Conservation (phyloP, 2,888 invertebrate genomes). For the Drosophila gaucha region DNA sequence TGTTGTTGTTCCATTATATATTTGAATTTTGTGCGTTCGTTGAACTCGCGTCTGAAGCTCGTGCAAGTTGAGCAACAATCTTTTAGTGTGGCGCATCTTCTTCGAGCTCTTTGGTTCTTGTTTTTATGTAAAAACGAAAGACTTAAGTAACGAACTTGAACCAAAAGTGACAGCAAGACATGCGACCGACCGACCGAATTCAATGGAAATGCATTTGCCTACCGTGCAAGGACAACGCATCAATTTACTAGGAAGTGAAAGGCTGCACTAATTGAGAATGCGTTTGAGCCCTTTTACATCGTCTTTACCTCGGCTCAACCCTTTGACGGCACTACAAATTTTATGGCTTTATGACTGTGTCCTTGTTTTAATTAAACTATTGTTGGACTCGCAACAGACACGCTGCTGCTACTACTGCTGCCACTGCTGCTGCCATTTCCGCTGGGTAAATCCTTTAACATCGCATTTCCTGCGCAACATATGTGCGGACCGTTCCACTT, state of each 20-base stretch:
- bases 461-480: conserved; percentile 63
- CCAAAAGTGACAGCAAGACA: not conserved
- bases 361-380: conserved; percentile 74
- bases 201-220: conserved; percentile 58
- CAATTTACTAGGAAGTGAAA: conserved; percentile 39
- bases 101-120: conserved; percentile 22
- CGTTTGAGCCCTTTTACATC: not conserved
- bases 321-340: conserved; percentile 59
- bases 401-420: conserved; percentile 24
- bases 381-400: conserved; percentile 33
- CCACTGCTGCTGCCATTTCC: conserved; percentile 37
- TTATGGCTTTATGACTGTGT: conserved; percentile 75
- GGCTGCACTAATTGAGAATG: conserved; percentile 53
- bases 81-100: conserved; percentile 47
- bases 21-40: conserved; percentile 71
- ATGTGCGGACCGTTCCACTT: conserved; percentile 39
- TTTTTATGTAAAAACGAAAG: conserved; percentile 56
- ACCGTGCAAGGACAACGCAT: conserved; percentile 65
- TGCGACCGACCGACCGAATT: conserved; percentile 19
- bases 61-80: conserved; percentile 56
- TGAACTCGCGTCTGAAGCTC: conserved; percentile 56
- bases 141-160: conserved; percentile 74
- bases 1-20: conserved; percentile 54
- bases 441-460: conserved; percentile 53
- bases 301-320: conserved; percentile 41